Evolutionary conservation across 2,888 invertebrate genomes (phyloP).

Genomic region (Eretmocerus hayati): DNA sequence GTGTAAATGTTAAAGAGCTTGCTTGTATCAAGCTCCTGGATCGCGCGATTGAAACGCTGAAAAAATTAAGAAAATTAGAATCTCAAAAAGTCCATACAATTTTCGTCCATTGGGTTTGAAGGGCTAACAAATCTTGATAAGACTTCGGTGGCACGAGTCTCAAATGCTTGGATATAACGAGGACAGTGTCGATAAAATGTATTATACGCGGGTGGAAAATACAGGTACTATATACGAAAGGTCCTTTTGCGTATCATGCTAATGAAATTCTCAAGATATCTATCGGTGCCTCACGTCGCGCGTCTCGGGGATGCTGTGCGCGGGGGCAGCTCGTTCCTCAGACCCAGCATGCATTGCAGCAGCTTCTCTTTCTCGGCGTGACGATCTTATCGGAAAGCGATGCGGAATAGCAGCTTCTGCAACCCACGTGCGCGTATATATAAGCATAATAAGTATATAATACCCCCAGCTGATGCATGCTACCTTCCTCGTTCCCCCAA

Average conservation of each 20-base stretch:
- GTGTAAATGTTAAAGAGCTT: too few species aligned
- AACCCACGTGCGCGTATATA: slow-evolving; percentile 24
- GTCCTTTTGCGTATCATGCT: slow-evolving; percentile 30
- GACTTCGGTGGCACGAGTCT: too few species aligned
- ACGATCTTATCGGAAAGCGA: slow-evolving; percentile 28
- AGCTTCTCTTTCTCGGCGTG: slow-evolving; percentile 17
- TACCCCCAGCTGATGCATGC: background rate
- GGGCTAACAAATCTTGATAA: too few species aligned
- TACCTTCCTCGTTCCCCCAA: background rate
- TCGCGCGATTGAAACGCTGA: too few species aligned
- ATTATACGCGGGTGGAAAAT: too few species aligned
- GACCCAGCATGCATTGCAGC: background rate
- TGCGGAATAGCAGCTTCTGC: background rate
- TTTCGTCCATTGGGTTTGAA: too few species aligned
- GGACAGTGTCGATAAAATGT: too few species aligned
- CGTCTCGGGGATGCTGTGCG: slow-evolving; percentile 1
- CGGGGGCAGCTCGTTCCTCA: background rate
- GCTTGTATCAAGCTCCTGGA: too few species aligned
- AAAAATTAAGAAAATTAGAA: too few species aligned
- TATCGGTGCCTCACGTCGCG: slow-evolving; percentile 25
- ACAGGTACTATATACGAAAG: slow-evolving; percentile 1
- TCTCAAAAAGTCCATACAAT: too few species aligned
- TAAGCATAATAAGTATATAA: slow-evolving; percentile 20
- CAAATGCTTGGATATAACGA: background rate
- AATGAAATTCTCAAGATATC: slow-evolving; percentile 36